Percentiles rank a stretch among this genome's conserved stretches.
These are phyloP conservation scores for Vimba vimba DNA, from an alignment of 2,113 vertebrate species.

Conservation along the genomic window DNA sequence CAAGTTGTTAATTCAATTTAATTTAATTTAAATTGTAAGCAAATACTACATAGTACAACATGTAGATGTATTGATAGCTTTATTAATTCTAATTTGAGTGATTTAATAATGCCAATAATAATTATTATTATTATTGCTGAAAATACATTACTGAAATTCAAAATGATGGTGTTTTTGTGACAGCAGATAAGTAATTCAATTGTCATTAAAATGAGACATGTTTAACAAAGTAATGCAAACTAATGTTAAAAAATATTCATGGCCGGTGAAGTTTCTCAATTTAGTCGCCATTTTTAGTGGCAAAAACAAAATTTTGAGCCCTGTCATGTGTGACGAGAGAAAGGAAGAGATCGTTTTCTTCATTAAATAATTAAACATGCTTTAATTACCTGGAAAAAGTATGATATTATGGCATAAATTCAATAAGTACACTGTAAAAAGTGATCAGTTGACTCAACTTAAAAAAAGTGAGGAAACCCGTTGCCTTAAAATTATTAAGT, in stretches of 20 bases:
- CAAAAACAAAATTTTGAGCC: background rate
- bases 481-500: too few relatives aligned
- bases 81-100: background rate
- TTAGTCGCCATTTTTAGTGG: background rate
- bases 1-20: too few relatives aligned
- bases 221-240: background rate
- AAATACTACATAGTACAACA: too few relatives aligned
- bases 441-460: too few relatives aligned
- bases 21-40: too few relatives aligned
- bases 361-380: background rate
- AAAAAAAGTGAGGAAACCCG: too few relatives aligned
- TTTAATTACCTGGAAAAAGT: background rate
- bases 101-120: too few relatives aligned
- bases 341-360: too few relatives aligned
- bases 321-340: background rate
- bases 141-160: background rate
- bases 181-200: background rate
- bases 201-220: background rate
- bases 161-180: background rate
- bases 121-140: background rate
- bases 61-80: background rate
- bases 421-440: background rate
- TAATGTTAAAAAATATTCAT: background rate
- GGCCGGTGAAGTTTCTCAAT: background rate
- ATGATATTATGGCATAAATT: background rate